Evolutionary conservation across 2,113 vertebrate genomes (phyloP).

Genomic region (Mormyrus iriodes): DNA sequence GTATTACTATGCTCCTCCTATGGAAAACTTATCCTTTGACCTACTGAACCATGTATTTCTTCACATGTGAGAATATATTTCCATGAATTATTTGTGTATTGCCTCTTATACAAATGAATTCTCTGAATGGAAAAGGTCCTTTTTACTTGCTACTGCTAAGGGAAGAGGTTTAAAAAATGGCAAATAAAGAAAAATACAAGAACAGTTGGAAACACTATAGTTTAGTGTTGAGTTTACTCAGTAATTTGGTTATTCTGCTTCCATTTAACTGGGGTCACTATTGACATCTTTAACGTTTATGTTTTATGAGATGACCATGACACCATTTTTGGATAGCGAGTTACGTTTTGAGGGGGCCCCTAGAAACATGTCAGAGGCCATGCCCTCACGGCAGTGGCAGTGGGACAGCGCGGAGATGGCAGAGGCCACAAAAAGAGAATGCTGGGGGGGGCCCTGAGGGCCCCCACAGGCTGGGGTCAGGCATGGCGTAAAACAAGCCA

Average conservation of each 20-base stretch:
- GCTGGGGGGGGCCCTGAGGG: background rate
- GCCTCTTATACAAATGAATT: background rate
- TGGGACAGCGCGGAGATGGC: background rate
- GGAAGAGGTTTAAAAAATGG: background rate
- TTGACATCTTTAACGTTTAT: background rate
- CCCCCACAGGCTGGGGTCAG: background rate
- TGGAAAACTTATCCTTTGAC: background rate
- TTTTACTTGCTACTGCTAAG: background rate
- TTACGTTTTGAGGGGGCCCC: background rate
- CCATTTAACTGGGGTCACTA: background rate
- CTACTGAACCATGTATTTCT: background rate
- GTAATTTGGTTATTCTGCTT: background rate
- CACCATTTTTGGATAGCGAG: background rate
- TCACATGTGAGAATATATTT: background rate
- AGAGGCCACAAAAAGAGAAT: background rate
- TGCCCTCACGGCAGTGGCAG: background rate
- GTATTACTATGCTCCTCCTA: background rate
- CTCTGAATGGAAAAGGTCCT: background rate
- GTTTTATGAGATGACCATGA: background rate
- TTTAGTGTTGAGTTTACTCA: background rate
- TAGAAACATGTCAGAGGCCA: background rate
- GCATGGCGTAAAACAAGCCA: conserved; percentile 47
- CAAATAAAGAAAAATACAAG: background rate
- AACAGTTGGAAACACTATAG: background rate
- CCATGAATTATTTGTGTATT: background rate